Base-by-base conservation (phyloP, 1,140 invertebrate genomes). In the Choristoneura fumiferana region DNA sequence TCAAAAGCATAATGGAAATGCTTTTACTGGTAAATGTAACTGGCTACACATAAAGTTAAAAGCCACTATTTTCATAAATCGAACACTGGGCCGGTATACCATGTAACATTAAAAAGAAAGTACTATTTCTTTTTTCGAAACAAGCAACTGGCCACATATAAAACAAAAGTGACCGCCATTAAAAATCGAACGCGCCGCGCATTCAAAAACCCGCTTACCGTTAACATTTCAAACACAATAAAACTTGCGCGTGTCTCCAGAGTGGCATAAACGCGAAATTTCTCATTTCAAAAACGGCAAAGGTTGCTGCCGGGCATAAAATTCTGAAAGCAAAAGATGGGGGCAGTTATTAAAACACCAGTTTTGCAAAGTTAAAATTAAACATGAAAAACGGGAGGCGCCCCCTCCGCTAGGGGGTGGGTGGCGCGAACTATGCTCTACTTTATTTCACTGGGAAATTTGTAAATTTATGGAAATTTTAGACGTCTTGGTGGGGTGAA, bases 391-490 rank as follows among this genome's bases (percentile, higher is more conserved):
- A 88, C 81, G 83, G 61, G 69, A 57, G 52, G 57, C 57, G 34
- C 56, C 61, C 34, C 40, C 57, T 57, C 66, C 59, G 22, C 10
- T 43, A 57, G 62, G 63, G 56, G 54, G 63, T 57, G 58, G 8
- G 62, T 4, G 12, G 58, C 63, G 65, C 69, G 65, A 79, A 84
- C 80, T 84, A 84, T 75, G 65, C 68, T 68, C 64, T 43, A 82
- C 75, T 84, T 85, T 87, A 84, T 87, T 85, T 84, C 72, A 73
- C 62, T 57, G 77, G 64, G 75, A 76, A 86, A 84, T 87, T 87
- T 84, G 81, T 82, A 84, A 87, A 87, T 87, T 87, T 87, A 87
- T 87, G 84, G 78, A 87, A 87, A 87, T 87, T 83, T 80, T 73
- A 58, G 75, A 71, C 84, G 81, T 87, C 84, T 87, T 87, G 62